Base-by-base conservation (phyloP, 2,797 vertebrate genomes). In the Toxotes lorentzi region DNA sequence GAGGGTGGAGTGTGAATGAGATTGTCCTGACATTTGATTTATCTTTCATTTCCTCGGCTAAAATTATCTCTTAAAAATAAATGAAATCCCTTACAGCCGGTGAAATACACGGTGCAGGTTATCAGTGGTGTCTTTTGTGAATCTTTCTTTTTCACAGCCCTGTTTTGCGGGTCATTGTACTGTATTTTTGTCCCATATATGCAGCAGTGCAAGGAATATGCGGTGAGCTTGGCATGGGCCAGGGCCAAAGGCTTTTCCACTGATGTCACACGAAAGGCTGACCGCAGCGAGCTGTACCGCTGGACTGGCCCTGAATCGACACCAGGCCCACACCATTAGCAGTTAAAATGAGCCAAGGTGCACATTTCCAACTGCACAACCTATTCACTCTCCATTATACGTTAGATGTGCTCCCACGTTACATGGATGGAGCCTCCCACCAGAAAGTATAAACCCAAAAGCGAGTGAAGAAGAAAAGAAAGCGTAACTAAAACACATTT, bases 301-400 rank as follows among this genome's bases (percentile, higher is more conserved):
- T 76, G 90, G 81, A 70, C 79, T 5, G 47, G 82, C 67, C 65
- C 8, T 62, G 70, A 77, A 45, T 74, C 50, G 78, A 84, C 87
- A 81, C 76, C 47, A 51, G 81, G 79, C 76, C 76, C 34, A 43
- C 40, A 32, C 73, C 71, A 89, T 92, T 91, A 88, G 91, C 34
- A 86, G 90, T 91, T 81, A 79, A 80, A 90, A 70, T 83, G 85
- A 81, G 70, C 84, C 32, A 64, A 67, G 75, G 78, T 53, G 48
- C 64, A 81, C 65, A 65, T 59, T 41, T 83, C 82, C 82, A 73
- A 75, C 80, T 73, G 73, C 70, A 62, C 78, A 60, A 58, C 59
- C 56, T 58, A 30, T 69, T 58, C 75, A 50, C 57, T 67, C 63
- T 23, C 56, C 27, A 70, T 78, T 79, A 76, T 75, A 74, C 65